Percentiles rank a stretch among this genome's conserved stretches.
Evolutionary conservation across 2,888 invertebrate species (phyloP).

Genomic region (Bellardia pandia): DNA sequence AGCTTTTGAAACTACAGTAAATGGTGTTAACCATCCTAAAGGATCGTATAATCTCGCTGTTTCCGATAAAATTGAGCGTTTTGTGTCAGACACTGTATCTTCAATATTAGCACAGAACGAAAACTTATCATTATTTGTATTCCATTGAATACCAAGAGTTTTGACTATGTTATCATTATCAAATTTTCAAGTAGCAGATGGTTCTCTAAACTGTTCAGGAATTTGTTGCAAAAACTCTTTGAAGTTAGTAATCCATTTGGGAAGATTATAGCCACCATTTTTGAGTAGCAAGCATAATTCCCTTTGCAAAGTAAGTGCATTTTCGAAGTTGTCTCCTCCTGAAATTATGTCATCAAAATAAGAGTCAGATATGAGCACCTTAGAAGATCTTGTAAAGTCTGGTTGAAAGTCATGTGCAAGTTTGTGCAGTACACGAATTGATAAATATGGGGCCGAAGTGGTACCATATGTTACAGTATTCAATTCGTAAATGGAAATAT

Average conservation of each 20-base stretch:
- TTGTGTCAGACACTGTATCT: not conserved
- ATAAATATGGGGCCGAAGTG: slow-evolving; percentile 49
- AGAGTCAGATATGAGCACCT: slow-evolving; percentile 41
- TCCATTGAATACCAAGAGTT: not conserved
- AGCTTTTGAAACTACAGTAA: not conserved
- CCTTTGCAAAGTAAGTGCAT: slow-evolving; percentile 39
- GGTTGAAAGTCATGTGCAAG: slow-evolving; percentile 44
- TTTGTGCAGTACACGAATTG: slow-evolving; percentile 56
- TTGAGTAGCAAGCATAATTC: slow-evolving; percentile 37
- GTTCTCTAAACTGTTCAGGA: slow-evolving; percentile 35
- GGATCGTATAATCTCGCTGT: slow-evolving; percentile 5
- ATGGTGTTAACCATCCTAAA: slow-evolving; percentile 3
- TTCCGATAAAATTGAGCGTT: slow-evolving; percentile 12
- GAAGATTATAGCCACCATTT: slow-evolving; percentile 39
- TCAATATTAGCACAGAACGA: not conserved
- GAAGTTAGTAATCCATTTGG: slow-evolving; percentile 41
- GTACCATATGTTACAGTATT: slow-evolving; percentile 65
- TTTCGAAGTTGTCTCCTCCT: slow-evolving; percentile 44
- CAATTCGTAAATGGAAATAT: slow-evolving; percentile 60
- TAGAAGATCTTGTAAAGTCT: slow-evolving; percentile 37
- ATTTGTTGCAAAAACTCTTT: slow-evolving; percentile 28
- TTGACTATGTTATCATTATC: not conserved
- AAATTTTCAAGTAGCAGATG: slow-evolving; percentile 10
- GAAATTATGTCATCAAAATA: slow-evolving; percentile 64
- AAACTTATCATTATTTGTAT: not conserved